Conservation (phyloP, 1,140 invertebrate genomes). For the Drosophila micromelanica region DNA sequence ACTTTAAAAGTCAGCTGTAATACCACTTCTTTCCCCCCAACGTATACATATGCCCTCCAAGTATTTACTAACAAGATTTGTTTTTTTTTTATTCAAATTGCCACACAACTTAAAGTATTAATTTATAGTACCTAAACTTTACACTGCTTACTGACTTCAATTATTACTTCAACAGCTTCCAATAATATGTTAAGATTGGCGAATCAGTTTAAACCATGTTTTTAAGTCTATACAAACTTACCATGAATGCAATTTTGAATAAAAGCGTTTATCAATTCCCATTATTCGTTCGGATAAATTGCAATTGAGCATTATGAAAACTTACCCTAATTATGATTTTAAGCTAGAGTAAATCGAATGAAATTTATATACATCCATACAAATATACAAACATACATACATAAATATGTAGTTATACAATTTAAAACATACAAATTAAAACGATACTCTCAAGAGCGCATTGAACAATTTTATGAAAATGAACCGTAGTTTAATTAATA, state of each 20-base stretch:
- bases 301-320: conserved; percentile 15
- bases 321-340: conserved; percentile 22
- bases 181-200: conserved; percentile 53
- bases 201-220: conserved; percentile 30
- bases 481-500: conserved; percentile 61
- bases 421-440: conserved; percentile 40
- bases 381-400: conserved; percentile 33
- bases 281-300: not conserved
- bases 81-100: conserved; percentile 49
- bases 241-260: conserved; percentile 16
- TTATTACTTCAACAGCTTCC: conserved; percentile 57
- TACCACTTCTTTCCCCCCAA: conserved; percentile 34
- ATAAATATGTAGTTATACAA: conserved; percentile 70
- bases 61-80: conserved; percentile 40
- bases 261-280: conserved; percentile 2
- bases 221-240: not conserved
- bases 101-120: conserved; percentile 68
- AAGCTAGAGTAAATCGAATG: conserved; percentile 33
- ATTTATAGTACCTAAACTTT: conserved; percentile 22
- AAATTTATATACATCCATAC: conserved; percentile 50
- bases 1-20: conserved; percentile 32
- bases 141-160: conserved; percentile 32
- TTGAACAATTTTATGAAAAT: conserved; percentile 77
- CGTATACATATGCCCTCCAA: conserved; percentile 57
- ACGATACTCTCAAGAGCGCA: conserved; percentile 67